Base-by-base conservation (phyloP, 2,888 invertebrate species). In the Atherix ibis region DNA sequence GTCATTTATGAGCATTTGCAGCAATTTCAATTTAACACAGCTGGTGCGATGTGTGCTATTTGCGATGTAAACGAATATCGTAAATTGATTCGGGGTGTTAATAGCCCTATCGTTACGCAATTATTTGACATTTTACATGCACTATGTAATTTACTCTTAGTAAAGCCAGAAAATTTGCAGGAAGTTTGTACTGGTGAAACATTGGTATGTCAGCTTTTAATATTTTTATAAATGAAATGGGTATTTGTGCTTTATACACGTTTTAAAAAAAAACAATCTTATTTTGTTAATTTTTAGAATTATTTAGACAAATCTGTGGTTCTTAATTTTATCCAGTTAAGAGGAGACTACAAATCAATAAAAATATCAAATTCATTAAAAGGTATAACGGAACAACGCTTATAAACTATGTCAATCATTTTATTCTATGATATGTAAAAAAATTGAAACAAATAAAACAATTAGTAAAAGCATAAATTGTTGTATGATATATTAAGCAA, bases 61-160 rank as follows among this genome's bases (percentile, higher is more conserved):
- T 95, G 94, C 63, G 98, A 98, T 67, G 84, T 98, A 46, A 94
- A 94, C 51, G 95, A 95, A 61, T 97, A 97, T 60, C 71, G 94
- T 14, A 83, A 84, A 46, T 87, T 85, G 53, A 80, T 77, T n/a
- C 51, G 64, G 0, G 75, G 76, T 31, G 65, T 80, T 36, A 68
- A 76, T 35, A 77, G 88, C 6, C 68, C 80, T 3, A 63, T 88
- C 32, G 81, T 94, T 25, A 76, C 75, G 28, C 76, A 81, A 38
- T 66, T 95, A n/a, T 97, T 97, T 64, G 92, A 95, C 64, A 85
- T 88, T 15, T 67, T 98, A 27, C 92, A 95, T 60, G 88, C 92
- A 3, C 71, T 98, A 31, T 95, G 94, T 58, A 98, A 97, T 65
- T 68, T 98, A 38, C 67, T 98, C 43, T 70, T 94, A 28, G 92